phyloP scores from a whole-genome alignment of 1,140 invertebrate species.

The Dufourea novaeangliae region DNA sequence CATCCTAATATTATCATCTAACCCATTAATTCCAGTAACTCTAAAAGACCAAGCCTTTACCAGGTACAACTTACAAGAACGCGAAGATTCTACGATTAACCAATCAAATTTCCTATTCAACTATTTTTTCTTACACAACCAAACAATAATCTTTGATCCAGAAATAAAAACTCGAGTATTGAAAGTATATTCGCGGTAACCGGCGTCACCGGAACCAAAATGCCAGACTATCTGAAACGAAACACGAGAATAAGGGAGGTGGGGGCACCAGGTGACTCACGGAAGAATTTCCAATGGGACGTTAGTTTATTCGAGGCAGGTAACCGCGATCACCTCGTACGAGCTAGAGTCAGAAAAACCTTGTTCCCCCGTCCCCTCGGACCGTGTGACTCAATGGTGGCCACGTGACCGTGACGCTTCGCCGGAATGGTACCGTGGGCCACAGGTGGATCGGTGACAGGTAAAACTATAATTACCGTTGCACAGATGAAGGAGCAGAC shows the following conservation, averaged over 20 bases:
- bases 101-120: no score
- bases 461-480: conserved; percentile 48
- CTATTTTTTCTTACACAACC: no score
- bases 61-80: no score
- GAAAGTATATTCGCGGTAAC: no score
- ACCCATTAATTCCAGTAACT: no score
- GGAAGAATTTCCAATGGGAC: background rate
- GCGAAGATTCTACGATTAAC: no score
- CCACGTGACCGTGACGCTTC: conserved; percentile 50
- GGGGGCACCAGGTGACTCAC: background rate
- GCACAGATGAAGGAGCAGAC: conserved; percentile 5
- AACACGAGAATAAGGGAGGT: background rate
- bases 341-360: background rate
- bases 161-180: no score
- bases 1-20: no score
- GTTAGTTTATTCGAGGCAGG: background rate
- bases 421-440: background rate
- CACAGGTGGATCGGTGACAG: background rate
- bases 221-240: background rate
- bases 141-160: no score
- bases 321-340: background rate
- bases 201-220: background rate
- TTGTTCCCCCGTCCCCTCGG: background rate
- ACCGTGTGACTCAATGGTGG: conserved; percentile 58
- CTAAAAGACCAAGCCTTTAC: no score